Percentiles rank a stretch among this genome's conserved stretches.
Conservation (phyloP, 2,113 vertebrate species). For the Pterophyllum scalare region DNA sequence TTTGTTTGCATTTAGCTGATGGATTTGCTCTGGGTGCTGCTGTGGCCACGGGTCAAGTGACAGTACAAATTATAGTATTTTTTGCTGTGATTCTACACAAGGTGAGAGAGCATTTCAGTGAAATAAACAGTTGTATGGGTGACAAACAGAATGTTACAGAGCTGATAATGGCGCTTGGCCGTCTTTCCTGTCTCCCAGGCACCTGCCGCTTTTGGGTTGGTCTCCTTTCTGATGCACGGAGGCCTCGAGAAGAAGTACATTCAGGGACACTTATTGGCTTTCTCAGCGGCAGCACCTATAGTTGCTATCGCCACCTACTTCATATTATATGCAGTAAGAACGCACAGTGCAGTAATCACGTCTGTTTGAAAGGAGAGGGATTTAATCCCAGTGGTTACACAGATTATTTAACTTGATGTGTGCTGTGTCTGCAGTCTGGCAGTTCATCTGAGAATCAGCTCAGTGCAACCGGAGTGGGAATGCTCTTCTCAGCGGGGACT, state of each 20-base stretch:
- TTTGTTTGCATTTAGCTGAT: conserved; percentile 73
- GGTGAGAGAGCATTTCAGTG: conserved; percentile 57
- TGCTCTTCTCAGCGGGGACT: conserved; percentile 82
- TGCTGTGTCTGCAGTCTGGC: conserved; percentile 64
- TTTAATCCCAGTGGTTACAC: not conserved
- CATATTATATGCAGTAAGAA: conserved; percentile 77
- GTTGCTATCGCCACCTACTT: conserved; percentile 81
- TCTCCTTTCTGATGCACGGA: conserved; percentile 83
- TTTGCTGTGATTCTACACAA: conserved; percentile 86
- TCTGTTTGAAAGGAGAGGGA: not conserved
- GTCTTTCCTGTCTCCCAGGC: conserved; percentile 63
- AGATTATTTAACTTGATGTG: not conserved
- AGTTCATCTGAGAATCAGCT: conserved; percentile 71
- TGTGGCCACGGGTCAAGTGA: conserved; percentile 80
- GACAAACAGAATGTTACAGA: not conserved
- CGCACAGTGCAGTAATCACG: not conserved
- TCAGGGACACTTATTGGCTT: conserved; percentile 82
- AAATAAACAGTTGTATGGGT: not conserved
- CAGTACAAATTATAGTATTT: conserved; percentile 83
- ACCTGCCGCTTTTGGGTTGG: conserved; percentile 84
- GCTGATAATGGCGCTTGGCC: not conserved
- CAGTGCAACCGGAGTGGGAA: conserved; percentile 74
- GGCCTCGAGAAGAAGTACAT: conserved; percentile 81
- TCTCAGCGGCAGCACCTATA: conserved; percentile 82
- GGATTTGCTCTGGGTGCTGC: conserved; percentile 85